Base-by-base conservation (phyloP, 2,797 vertebrate genomes). In the Parauchenoglanis punctatus region DNA sequence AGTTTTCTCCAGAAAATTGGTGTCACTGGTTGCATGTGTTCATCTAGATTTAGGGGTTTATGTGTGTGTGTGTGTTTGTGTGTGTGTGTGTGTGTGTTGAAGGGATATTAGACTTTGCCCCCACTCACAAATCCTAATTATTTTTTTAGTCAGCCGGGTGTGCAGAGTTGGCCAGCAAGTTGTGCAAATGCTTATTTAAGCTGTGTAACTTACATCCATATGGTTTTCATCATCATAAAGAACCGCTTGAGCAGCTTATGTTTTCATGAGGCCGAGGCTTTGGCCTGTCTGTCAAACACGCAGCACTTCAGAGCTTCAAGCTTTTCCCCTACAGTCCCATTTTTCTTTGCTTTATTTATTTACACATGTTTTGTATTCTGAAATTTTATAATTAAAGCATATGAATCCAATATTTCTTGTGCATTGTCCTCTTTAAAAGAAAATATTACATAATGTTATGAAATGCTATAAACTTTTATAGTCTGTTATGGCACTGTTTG, bases 191-290 rank as follows among this genome's bases (percentile, higher is more conserved):
- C 85, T 90, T 92, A 93, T 91, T 93, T 91, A 92, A 92, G 87
- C 89, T 92, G 84, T 91, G 88, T 91, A 88, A 90, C 90, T 91
- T 91, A 91, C 90, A 87, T 89, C 76, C 87, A 90, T 87, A 89
- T 93, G 92, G 91, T 93, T 92, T 90, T 90, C 91, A 93, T 93
- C 93, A 93, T 86, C 89, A 90, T 87, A 90, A 92, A 91, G 90
- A 87, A 89, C 84, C 86, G 86, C 91, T 90, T 91, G 87, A 90
- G 89, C 88, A 70, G 88, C 84, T 77, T 92, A 87, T 91, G 89
- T 90, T 89, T 92, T 91, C 87, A 87, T 54, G 72, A 90, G 76
- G 88, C 90, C 73, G 87, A 88, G 85, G 86, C 91, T 88, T 82
- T 83, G 86, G 88, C 86, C 89, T 91, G 91, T 90, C 91, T 90